Evolutionary conservation across 2,113 vertebrate genomes (phyloP).

Genomic region (Phyllopteryx taeniolatus): DNA sequence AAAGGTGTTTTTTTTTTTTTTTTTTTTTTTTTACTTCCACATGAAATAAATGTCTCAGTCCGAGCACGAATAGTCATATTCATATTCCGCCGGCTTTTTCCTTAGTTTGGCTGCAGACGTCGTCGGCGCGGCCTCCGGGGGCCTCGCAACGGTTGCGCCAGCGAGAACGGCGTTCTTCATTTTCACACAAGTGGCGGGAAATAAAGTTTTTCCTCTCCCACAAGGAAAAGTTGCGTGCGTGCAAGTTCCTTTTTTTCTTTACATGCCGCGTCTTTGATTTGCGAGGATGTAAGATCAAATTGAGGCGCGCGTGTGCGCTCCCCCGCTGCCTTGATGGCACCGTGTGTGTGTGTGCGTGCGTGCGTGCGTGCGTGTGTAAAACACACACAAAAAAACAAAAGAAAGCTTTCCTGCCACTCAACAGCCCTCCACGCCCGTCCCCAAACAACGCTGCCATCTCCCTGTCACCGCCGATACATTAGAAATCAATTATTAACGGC

Average conservation of each 20-base stretch:
- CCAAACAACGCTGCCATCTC: slow-evolving; percentile 71
- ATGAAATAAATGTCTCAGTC: neutral
- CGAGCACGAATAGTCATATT: neutral
- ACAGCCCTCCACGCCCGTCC: slow-evolving; percentile 54
- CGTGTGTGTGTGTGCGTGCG: slow-evolving; percentile 12
- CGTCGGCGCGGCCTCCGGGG: slow-evolving; percentile 31
- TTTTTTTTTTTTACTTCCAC: too few species aligned
- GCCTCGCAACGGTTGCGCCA: slow-evolving; percentile 67
- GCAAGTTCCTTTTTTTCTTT: slow-evolving; percentile 49
- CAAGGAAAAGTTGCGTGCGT: slow-evolving; percentile 64
- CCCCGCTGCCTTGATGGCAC: slow-evolving; percentile 67
- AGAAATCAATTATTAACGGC: slow-evolving; percentile 81
- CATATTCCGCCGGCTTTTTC: neutral
- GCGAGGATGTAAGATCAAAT: slow-evolving; percentile 76
- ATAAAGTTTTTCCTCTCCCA: slow-evolving; percentile 67
- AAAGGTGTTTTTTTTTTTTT: too few species aligned
- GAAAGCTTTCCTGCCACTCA: slow-evolving; percentile 73
- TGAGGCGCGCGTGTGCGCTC: slow-evolving; percentile 67
- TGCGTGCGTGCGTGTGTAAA: slow-evolving; percentile 25
- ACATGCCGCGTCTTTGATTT: slow-evolving; percentile 76
- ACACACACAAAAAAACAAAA: slow-evolving; percentile 71
- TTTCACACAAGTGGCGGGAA: slow-evolving; percentile 61
- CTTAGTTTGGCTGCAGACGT: slow-evolving; percentile 46
- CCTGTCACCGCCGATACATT: slow-evolving; percentile 78
- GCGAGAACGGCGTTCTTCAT: slow-evolving; percentile 58